Conservation (phyloP, 2,113 vertebrate species). For the Pipra filicauda region DNA sequence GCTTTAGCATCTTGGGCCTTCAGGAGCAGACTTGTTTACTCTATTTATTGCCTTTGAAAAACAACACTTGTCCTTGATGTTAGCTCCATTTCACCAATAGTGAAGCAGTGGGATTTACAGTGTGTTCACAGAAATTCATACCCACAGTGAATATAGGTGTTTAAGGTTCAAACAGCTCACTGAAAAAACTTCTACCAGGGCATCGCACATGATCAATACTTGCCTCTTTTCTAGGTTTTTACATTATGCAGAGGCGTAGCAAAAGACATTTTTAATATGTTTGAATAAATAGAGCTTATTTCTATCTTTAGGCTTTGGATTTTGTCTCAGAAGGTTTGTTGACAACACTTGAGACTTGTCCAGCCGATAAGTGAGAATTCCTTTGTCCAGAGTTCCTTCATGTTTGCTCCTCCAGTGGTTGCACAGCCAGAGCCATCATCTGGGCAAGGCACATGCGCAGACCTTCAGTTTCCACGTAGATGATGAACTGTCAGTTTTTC, state of each 20-base stretch:
- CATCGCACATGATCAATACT: not conserved
- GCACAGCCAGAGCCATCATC: not conserved
- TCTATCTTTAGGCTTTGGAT: not conserved
- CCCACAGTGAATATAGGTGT: accelerated
- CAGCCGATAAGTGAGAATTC: not conserved
- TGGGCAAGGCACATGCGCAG: not conserved
- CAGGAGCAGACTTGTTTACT: not conserved
- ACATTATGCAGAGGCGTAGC: not conserved
- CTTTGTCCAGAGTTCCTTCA: not conserved
- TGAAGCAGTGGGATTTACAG: not conserved
- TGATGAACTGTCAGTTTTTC: not conserved
- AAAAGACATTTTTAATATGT: not conserved
- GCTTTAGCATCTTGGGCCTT: not conserved
- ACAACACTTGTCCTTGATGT: not conserved
- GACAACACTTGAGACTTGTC: not conserved
- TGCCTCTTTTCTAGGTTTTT: not conserved
- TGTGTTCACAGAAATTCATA: not conserved
- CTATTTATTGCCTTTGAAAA: not conserved
- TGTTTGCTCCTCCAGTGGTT: not conserved
- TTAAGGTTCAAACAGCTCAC: not conserved
- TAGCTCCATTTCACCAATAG: not conserved
- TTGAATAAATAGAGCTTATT: not conserved
- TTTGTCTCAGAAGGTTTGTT: not conserved
- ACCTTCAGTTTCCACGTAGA: not conserved
- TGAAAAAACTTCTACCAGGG: not conserved